Conservation (phyloP, 2,888 invertebrate species). For the Pilophorus perplexus region DNA sequence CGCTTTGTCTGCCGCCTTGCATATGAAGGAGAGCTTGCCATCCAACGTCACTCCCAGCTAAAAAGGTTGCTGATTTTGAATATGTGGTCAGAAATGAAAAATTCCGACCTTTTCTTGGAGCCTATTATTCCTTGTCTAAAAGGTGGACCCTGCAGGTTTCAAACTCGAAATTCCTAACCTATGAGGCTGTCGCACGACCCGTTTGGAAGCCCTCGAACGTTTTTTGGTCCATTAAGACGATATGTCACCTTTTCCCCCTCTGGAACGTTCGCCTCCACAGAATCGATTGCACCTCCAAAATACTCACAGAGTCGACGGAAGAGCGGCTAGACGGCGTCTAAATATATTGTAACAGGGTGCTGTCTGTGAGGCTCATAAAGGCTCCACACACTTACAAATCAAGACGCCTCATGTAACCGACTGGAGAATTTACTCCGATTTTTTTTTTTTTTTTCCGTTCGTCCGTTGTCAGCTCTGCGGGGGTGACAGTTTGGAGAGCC, state of each 20-base stretch:
- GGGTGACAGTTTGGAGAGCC: neutral
- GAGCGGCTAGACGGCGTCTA: slow-evolving; percentile 10
- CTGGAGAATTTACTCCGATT: neutral
- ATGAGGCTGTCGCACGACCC: no score
- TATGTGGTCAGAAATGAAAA: no score
- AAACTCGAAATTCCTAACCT: neutral
- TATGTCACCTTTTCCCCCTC: neutral
- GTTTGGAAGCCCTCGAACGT: neutral
- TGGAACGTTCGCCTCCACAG: no score
- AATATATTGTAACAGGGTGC: neutral
- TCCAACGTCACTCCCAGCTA: no score
- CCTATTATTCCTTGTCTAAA: no score
- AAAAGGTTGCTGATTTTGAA: no score
- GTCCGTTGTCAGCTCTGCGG: neutral
- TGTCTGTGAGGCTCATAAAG: slow-evolving; percentile 4
- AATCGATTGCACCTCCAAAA: neutral
- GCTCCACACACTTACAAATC: neutral
- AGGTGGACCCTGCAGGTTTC: no score
- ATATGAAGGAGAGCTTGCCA: no score
- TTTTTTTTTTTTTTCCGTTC: neutral
- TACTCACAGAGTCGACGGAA: slow-evolving; percentile 11
- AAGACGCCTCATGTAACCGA: neutral
- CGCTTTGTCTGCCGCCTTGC: no score
- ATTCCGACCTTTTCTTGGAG: no score
- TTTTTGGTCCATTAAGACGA: neutral